Evolutionary conservation across 2,888 invertebrate genomes (phyloP), one percentile per base, ranked within the genome.

Genomic region (Pristionchus arcanus): DNA sequence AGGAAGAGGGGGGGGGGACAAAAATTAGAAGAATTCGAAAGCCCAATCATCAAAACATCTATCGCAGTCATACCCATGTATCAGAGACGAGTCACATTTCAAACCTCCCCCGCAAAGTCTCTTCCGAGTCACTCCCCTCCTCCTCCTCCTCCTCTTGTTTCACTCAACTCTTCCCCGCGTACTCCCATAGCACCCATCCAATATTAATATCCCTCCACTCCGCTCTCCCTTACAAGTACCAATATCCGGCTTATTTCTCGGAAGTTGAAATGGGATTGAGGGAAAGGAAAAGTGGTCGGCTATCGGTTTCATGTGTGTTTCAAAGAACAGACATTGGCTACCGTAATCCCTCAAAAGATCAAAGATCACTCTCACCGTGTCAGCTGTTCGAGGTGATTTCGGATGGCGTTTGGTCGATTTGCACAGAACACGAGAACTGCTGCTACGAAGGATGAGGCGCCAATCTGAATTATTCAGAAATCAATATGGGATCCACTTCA

Each of bases 371-470:
- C 84, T 87, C 31, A 94, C 94, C 90, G 90, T n/a, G 92, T 81
- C 37, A 94, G 81, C 90, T 94, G 94, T 7, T 91, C 90, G 34
- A 95, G 90, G 88, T 95, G 95, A 88, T 94, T 95, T 15, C 90
- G 77, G 31, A 95, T 91, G 53, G 95, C 95, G 28, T 90, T 90
- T 0, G 93, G 90, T 77, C 95, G 90, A 85, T 91, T 93, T 13
- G 95, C 94, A 89, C 93, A 93, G 34, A 95, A 92, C 13, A 95
- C 94, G 16, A 95, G 85, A 11, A 95, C 92, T 15, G 93, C 94
- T 15, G 92, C 91, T n/a, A 93, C 90, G 77, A 88, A 88, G 13
- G 84, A 59, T 28, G 84, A 85, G 0, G 31, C 34, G 84, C 84
- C 84, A 2, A 15, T 15, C 84, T 85, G 34, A 31, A 59, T 5